Base-by-base conservation (phyloP, 2,113 vertebrate species). In the Hypocryptadius cinnamomeus region DNA sequence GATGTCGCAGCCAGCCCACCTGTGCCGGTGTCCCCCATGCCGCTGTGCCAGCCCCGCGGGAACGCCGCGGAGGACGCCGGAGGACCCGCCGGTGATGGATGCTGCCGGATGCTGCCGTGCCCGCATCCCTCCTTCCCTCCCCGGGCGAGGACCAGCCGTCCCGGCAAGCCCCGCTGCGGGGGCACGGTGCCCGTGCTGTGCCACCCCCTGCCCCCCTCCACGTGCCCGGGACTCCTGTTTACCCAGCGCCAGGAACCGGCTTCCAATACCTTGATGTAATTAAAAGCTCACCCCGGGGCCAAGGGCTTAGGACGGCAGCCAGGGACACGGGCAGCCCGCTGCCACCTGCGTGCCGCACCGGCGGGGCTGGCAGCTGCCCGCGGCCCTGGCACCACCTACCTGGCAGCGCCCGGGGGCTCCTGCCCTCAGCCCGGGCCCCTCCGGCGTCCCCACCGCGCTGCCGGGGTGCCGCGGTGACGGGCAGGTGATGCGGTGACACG, bases 191-290 rank as follows among this genome's bases (percentile, higher is more conserved):
- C 88, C 37, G 11, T 54, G 64, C 59, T 70, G 63, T 83, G 87
- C 93, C 88, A 87, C 90, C 85, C 73, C 42, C 25, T 3, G 1
- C 7, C 56, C 27, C 30, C 8, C 27, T 59, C n/a, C 39, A 42
- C 54, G 50, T 63, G 10, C 50, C 48, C 28, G n/a, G 79, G 76
- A 56, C 91, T 85, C 83, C 89, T 82, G 89, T 60, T 92, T 76
- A 87, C 79, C 81, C 85, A 63, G 71, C 25, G 47, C 87, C 93
- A 93, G 64, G 69, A 69, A 39, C 79, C 79, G 0, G 86, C 76
- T 82, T 54, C 92, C 77, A 95, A 89, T 86, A 77, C 92, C 84
- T 89, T 89, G 90, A 86, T 96, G 92, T 86, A 60, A 95, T 96
- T 92, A 95, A 95, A 91, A 95, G 92, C 87, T 95, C 92, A 4